Percentiles rank a stretch among this genome's conserved stretches.
Evolutionary conservation across 2,797 vertebrate genomes (phyloP).

Genomic region (Neosalanx taihuensis): DNA sequence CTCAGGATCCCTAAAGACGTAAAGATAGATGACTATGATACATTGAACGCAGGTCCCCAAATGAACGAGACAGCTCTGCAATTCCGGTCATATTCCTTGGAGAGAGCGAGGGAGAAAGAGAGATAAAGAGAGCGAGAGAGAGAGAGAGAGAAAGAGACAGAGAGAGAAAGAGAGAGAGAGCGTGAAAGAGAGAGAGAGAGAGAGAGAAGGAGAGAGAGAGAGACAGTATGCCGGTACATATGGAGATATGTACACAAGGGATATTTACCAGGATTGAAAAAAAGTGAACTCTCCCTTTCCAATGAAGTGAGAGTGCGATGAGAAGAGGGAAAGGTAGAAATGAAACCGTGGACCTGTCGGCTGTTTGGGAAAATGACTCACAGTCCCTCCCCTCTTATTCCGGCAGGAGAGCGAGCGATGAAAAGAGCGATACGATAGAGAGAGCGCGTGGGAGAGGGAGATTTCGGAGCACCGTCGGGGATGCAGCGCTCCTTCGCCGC

Average conservation of each 20-base stretch:
- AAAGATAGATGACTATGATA: conserved; percentile 1
- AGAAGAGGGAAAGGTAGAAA: not conserved
- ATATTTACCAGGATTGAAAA: not conserved
- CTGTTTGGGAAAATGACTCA: conserved; percentile 10
- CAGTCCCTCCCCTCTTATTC: not conserved
- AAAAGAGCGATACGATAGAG: not conserved
- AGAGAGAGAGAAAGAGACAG: not conserved
- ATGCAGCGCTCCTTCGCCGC: not conserved
- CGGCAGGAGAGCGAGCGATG: not conserved
- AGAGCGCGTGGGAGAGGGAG: not conserved
- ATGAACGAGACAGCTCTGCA: conserved; percentile 7
- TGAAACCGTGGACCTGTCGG: not conserved
- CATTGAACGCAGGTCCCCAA: conserved; percentile 1
- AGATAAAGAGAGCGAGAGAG: not conserved
- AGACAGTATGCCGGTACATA: no score
- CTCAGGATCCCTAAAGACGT: not conserved
- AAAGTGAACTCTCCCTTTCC: not conserved
- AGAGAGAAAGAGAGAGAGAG: not conserved
- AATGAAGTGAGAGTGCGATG: not conserved
- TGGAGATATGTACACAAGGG: not conserved
- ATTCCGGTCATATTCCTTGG: not conserved
- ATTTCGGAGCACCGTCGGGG: not conserved
- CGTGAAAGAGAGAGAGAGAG: no score
- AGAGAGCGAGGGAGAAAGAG: not conserved
- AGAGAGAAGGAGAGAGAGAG: no score